phyloP scores from a whole-genome alignment of 2,888 invertebrate genomes.

The Plusia festucae region DNA sequence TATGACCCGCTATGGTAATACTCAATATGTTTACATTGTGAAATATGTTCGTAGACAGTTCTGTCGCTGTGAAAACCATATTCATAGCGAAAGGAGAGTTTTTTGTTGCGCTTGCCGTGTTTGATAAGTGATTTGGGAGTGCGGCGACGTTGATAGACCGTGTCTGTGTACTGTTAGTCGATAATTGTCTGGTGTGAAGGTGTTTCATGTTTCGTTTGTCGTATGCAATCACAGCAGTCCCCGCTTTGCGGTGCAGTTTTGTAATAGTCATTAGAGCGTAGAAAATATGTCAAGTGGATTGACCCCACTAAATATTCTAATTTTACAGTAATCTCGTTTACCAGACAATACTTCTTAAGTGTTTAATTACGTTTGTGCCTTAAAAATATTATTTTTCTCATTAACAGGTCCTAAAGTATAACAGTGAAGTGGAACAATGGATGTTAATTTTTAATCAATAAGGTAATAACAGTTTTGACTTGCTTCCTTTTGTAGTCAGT shows the following conservation, averaged over 20 bases:
- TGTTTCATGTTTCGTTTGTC: slow-evolving; percentile 59
- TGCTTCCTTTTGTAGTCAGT: slow-evolving; percentile 25
- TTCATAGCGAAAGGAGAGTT: slow-evolving; percentile 79
- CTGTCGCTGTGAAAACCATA: slow-evolving; percentile 73
- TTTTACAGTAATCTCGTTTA: slow-evolving; percentile 59
- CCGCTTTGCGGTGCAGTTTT: slow-evolving; percentile 72
- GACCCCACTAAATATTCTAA: slow-evolving; percentile 68
- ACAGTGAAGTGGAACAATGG: slow-evolving; percentile 65
- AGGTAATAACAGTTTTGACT: slow-evolving; percentile 60
- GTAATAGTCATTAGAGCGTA: slow-evolving; percentile 87
- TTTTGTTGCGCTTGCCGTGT: slow-evolving; percentile 74
- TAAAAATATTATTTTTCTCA: slow-evolving; percentile 37
- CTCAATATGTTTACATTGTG: slow-evolving; percentile 85
- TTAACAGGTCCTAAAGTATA: slow-evolving; percentile 59
- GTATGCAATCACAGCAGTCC: slow-evolving; percentile 54
- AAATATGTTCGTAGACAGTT: slow-evolving; percentile 70
- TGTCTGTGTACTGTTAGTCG: slow-evolving; percentile 75
- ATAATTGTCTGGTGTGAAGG: slow-evolving; percentile 64
- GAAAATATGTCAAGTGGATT: slow-evolving; percentile 86
- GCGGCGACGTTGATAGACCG: slow-evolving; percentile 72
- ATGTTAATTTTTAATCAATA: slow-evolving; percentile 62
- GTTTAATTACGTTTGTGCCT: slow-evolving; percentile 22
- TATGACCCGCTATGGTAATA: slow-evolving; percentile 65
- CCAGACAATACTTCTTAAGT: slow-evolving; percentile 35
- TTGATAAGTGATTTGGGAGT: slow-evolving; percentile 64